Evolutionary conservation across 2,797 vertebrate genomes (phyloP).

Genomic region (Apodemus agrarius): DNA sequence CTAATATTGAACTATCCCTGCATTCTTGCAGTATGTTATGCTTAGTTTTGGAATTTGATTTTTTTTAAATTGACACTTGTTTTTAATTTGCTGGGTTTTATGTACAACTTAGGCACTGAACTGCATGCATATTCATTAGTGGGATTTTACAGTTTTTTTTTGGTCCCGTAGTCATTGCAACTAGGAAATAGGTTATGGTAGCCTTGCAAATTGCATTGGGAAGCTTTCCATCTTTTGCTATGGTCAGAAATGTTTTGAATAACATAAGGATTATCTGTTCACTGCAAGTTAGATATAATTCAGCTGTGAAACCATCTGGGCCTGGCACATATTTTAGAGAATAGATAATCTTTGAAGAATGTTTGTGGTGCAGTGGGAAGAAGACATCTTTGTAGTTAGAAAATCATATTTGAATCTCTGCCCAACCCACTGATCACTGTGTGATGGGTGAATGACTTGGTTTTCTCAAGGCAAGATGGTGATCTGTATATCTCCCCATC

Average conservation of each 20-base stretch:
- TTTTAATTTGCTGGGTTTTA: conserved; percentile 59
- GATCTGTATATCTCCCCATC: not conserved
- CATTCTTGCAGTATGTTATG: conserved; percentile 56
- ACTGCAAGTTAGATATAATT: conserved; percentile 80
- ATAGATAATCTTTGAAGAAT: conserved; percentile 75
- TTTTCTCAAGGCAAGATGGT: conserved; percentile 37
- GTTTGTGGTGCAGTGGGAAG: conserved; percentile 69
- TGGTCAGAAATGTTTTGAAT: conserved; percentile 83
- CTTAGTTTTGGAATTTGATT: not conserved
- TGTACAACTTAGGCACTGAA: not conserved
- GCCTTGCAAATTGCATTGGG: conserved; percentile 80
- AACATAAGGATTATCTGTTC: conserved; percentile 82
- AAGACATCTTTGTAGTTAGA: conserved; percentile 66
- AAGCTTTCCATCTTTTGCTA: conserved; percentile 80
- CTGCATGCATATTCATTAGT: conserved; percentile 45
- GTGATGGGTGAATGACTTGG: conserved; percentile 21
- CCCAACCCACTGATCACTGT: conserved; percentile 30
- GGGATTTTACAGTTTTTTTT: conserved; percentile 8
- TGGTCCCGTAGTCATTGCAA: conserved; percentile 34
- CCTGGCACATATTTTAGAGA: conserved; percentile 81
- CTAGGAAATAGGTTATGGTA: conserved; percentile 77
- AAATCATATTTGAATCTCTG: conserved; percentile 57
- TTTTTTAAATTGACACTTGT: conserved; percentile 27
- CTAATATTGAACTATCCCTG: conserved; percentile 77
- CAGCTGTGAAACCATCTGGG: conserved; percentile 83